Base-by-base conservation (phyloP, 2,113 vertebrate species). In the Rhinopomastus cyanomelas region DNA sequence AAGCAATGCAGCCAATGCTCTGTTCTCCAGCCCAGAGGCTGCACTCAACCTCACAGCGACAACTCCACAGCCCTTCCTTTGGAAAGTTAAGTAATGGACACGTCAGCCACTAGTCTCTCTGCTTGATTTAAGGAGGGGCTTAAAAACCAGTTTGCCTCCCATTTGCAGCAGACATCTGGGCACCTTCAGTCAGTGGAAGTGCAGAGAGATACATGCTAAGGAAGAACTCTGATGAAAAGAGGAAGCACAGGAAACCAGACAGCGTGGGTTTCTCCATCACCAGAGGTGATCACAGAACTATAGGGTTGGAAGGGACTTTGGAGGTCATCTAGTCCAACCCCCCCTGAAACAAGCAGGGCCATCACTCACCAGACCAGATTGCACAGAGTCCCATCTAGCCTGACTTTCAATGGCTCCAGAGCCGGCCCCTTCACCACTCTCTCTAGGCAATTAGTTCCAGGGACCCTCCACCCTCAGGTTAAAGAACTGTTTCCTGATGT, bases 61-160 rank as follows among this genome's bases (percentile, higher is more conserved):
- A 3, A 48, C 48, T 73, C 68, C 32, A 17, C 69, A 19, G 77
- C 74, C n/a, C 69, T 84, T 57, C 56, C 69, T 48, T 65, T 53
- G 74, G 53, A 81, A 75, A 90, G 61, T 59, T 61, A 88, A 85
- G 37, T 30, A 29, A 87, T 34, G 84, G 81, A 88, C 85, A 93
- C 81, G 78, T 78, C 87, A 90, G 73, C 36, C 81, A 84, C 81
- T 26, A 75, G 77, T 46, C 64, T 87, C 0, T 0, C 77, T 81
- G 83, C 73, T 68, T 75, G 73, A 65, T 55, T 78, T 84, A 67
- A 72, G 53, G 8, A 93, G 60, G 66, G 3, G 6, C 60, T 91
- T 87, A 79, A 69, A 92, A 87, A 81, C 46, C 91, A 85, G 52
- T 59, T 91, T 62, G 61, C 56, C 60, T 85, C 64, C 56, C 29